A percentile compares a stretch with the other conserved stretches of the same genome.
Conservation (phyloP, 64 coral and sea anemone genomes). For the Porites lutea region DNA sequence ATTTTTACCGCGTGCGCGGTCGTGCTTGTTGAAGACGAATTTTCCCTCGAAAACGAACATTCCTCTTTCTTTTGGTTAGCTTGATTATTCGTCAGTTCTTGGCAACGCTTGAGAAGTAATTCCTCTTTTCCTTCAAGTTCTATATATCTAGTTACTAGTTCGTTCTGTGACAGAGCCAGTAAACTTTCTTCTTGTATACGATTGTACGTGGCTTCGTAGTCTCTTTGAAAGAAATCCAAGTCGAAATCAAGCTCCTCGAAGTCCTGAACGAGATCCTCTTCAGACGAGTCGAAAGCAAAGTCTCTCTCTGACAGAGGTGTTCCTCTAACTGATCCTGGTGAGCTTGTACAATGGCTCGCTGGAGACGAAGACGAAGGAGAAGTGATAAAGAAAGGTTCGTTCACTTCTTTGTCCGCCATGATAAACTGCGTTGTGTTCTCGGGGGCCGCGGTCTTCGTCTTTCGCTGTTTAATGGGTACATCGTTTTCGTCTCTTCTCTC, state of each 20-base stretch:
- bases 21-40: neutral
- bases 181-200: conserved; percentile 81
- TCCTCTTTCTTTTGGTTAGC: neutral
- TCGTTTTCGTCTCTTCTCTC: neutral
- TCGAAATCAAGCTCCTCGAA: conserved; percentile 84
- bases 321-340: conserved; percentile 66
- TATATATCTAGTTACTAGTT: conserved; percentile 77
- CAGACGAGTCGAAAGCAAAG: conserved; percentile 37
- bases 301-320: conserved; percentile 63
- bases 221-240: conserved; percentile 86
- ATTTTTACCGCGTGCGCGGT: conserved; percentile 7
- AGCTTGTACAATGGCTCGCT: conserved; percentile 41
- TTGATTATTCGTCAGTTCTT: conserved; percentile 1
- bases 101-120: conserved; percentile 51
- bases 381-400: conserved; percentile 71
- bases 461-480: conserved; percentile 65
- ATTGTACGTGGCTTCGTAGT: conserved; percentile 89
- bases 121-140: conserved; percentile 84
- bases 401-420: conserved; percentile 88
- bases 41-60: neutral
- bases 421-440: conserved; percentile 98
- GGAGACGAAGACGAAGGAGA: conserved; percentile 56
- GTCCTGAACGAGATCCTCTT: conserved; percentile 62
- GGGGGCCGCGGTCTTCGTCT: conserved; percentile 79
- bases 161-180: conserved; percentile 63